phyloP scores from a whole-genome alignment of 2,113 vertebrate species.

The Catharus minimus region DNA sequence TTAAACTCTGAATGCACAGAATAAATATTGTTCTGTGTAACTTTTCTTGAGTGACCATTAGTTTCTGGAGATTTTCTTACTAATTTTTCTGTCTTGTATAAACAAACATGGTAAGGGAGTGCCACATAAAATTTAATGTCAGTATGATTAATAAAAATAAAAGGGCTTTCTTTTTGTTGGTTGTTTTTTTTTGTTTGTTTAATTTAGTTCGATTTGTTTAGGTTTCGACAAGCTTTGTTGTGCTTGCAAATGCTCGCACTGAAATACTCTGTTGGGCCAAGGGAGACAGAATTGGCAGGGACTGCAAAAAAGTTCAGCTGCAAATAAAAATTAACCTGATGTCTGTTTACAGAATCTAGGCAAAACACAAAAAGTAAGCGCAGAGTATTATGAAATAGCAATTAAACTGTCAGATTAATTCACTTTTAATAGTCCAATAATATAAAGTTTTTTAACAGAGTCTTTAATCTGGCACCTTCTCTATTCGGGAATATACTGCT shows the following conservation, averaged over 20 bases:
- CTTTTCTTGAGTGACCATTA: background rate
- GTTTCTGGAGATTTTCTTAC: background rate
- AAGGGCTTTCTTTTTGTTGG: background rate
- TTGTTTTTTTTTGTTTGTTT: background rate
- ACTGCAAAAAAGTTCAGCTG: background rate
- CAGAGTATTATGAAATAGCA: background rate
- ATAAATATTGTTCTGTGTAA: background rate
- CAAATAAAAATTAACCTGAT: conserved; percentile 24
- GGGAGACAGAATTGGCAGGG: background rate
- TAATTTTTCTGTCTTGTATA: background rate
- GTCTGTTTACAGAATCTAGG: conserved; percentile 15
- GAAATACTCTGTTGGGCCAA: background rate
- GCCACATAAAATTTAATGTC: background rate
- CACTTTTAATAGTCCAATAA: background rate
- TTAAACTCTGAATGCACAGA: background rate
- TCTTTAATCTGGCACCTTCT: background rate
- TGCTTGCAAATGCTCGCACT: background rate
- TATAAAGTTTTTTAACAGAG: background rate
- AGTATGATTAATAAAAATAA: background rate
- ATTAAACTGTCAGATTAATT: background rate
- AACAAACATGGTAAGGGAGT: background rate
- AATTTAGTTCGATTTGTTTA: background rate
- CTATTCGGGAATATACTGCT: conserved; percentile 1
- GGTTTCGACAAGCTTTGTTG: background rate
- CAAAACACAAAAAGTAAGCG: background rate